Evolutionary conservation across 2,888 invertebrate genomes (phyloP).

Genomic region (Sinodicranocentrus sp.): DNA sequence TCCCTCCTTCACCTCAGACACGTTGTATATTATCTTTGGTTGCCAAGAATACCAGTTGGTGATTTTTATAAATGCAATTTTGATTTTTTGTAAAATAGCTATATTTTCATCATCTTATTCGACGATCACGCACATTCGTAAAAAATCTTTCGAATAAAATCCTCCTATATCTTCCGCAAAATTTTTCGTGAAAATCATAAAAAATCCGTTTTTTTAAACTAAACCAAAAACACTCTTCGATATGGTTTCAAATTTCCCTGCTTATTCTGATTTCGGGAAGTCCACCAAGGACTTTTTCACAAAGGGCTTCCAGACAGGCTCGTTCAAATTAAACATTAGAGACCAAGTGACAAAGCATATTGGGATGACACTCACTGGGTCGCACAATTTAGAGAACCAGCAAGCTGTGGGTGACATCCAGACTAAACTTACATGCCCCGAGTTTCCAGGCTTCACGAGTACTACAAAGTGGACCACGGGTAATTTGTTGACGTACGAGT

Average conservation of each 20-base stretch:
- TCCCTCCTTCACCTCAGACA: too few species aligned
- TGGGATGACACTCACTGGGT: constrained; percentile 26
- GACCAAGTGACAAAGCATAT: constrained; percentile 35
- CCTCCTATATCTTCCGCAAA: too few species aligned
- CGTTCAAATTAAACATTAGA: constrained; percentile 41
- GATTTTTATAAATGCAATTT: background rate
- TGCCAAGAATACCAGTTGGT: too few species aligned
- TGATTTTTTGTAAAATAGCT: background rate
- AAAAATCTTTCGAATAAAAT: too few species aligned
- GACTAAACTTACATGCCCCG: constrained; percentile 26
- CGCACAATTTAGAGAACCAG: constrained; percentile 50
- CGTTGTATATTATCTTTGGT: too few species aligned
- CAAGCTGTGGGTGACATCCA: constrained; percentile 54
- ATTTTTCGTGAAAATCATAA: background rate
- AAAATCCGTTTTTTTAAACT: background rate
- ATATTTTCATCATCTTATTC: background rate
- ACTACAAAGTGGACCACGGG: constrained; percentile 53
- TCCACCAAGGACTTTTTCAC: constrained; percentile 58
- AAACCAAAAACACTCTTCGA: background rate
- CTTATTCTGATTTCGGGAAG: constrained; percentile 61
- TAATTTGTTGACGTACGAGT: constrained; percentile 38
- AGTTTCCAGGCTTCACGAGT: constrained; percentile 21
- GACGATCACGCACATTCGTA: background rate
- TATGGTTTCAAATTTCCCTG: constrained; percentile 8
- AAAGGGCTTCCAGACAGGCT: constrained; percentile 55